These are phyloP conservation scores for Chamaea fasciata DNA, from an alignment of 2,113 vertebrate genomes.

Conservation along the genomic window DNA sequence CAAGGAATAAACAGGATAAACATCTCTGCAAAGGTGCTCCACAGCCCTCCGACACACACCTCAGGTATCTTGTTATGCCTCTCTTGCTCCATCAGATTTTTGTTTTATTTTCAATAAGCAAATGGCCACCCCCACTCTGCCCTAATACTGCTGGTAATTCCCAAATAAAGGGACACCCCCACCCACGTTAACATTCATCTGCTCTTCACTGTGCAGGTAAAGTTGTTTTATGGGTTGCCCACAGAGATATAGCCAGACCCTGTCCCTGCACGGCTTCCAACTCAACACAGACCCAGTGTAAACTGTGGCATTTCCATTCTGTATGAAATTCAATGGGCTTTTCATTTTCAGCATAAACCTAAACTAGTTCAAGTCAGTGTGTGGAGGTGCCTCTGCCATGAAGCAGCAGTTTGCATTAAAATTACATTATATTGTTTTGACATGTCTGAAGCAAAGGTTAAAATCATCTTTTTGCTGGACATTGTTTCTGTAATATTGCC, in stretches of 20 bases:
- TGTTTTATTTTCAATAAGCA: neutral
- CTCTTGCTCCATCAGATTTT: neutral
- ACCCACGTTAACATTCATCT: neutral
- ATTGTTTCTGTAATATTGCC: slow-evolving; percentile 71
- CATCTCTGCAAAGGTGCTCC: neutral
- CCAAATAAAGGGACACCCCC: neutral
- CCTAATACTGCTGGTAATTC: neutral
- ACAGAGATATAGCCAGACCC: neutral
- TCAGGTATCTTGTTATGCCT: neutral
- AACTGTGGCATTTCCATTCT: slow-evolving; percentile 38
- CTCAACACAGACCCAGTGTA: neutral
- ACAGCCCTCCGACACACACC: neutral
- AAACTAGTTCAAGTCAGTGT: slow-evolving; percentile 55
- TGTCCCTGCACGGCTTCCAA: neutral
- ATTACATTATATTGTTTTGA: slow-evolving; percentile 73
- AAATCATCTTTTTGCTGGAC: slow-evolving; percentile 68
- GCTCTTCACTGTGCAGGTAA: neutral
- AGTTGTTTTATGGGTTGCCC: neutral
- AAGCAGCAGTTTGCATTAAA: slow-evolving; percentile 63
- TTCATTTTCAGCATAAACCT: slow-evolving; percentile 54
- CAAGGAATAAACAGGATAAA: neutral
- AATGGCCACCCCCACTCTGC: neutral
- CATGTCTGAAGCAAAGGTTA: slow-evolving; percentile 75
- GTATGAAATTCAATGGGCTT: slow-evolving; percentile 41
- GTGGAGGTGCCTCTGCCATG: slow-evolving; percentile 14